A percentile compares a stretch with the other conserved stretches of the same genome.
Conservation (phyloP, 2,797 vertebrate genomes). For the Carapus acus region DNA sequence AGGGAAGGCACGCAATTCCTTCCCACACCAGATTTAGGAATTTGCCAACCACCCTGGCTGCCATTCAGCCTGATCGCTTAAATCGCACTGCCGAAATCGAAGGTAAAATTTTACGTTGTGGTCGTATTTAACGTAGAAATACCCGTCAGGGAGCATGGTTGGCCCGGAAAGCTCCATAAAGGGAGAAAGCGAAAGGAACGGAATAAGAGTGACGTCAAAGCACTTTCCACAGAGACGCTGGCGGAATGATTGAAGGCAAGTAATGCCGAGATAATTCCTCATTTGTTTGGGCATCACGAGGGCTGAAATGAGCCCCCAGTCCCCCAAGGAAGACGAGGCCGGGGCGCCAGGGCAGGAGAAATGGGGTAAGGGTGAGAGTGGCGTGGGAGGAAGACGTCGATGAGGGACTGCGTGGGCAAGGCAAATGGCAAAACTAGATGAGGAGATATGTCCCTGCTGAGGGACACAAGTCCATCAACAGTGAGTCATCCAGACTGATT, state of each 20-base stretch:
- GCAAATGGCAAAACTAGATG: slow-evolving; percentile 11
- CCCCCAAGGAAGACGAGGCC: slow-evolving; percentile 48
- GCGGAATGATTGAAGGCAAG: slow-evolving; percentile 29
- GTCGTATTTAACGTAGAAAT: not conserved
- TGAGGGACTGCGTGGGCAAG: slow-evolving; percentile 34
- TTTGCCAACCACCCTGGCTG: not conserved
- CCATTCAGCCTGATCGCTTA: not conserved
- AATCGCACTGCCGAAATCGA: not conserved
- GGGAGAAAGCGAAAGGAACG: not conserved
- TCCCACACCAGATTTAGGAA: not conserved
- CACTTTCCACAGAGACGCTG: slow-evolving; percentile 43
- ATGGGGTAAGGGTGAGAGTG: slow-evolving; percentile 39
- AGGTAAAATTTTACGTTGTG: too few relatives aligned
- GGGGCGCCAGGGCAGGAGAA: slow-evolving; percentile 43
- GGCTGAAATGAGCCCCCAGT: slow-evolving; percentile 38
- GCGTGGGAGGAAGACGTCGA: too few relatives aligned
- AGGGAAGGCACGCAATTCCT: too few relatives aligned
- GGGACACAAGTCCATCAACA: slow-evolving; percentile 43
- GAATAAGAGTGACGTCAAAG: slow-evolving; percentile 24
- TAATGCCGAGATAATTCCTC: slow-evolving; percentile 38
- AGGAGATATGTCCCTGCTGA: slow-evolving; percentile 52
- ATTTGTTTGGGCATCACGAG: slow-evolving; percentile 45
- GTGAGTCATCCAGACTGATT: slow-evolving; percentile 54
- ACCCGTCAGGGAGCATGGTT: not conserved
- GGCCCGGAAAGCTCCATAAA: not conserved